These are phyloP conservation scores for Darevskia mixta DNA, from an alignment of 2,797 vertebrate genomes.

Conservation along the genomic window DNA sequence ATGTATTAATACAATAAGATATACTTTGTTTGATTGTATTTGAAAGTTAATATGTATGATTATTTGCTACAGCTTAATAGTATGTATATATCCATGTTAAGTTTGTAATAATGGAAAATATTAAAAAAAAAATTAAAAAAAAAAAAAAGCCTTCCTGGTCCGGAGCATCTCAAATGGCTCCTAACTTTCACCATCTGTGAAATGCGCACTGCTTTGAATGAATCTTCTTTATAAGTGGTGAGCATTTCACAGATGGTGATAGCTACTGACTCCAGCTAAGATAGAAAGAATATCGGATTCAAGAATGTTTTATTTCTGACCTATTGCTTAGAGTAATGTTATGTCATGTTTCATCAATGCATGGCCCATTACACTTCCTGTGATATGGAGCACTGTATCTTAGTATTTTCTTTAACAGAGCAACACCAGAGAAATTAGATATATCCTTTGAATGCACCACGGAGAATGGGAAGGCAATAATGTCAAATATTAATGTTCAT, in stretches of 20 bases:
- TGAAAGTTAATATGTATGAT: too few relatives aligned
- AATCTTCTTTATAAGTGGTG: slow-evolving; percentile 41
- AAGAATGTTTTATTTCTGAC: slow-evolving; percentile 54
- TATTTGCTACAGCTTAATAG: too few relatives aligned
- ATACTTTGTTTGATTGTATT: too few relatives aligned
- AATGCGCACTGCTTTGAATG: not conserved
- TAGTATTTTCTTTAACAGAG: slow-evolving; percentile 37
- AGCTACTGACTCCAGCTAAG: slow-evolving; percentile 24
- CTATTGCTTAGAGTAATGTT: slow-evolving; percentile 50
- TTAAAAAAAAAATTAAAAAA: too few relatives aligned
- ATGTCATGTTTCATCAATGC: slow-evolving; percentile 30
- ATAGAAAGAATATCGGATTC: slow-evolving; percentile 14
- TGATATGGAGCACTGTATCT: slow-evolving; percentile 19
- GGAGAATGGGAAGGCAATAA: slow-evolving; percentile 13
- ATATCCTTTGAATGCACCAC: not conserved
- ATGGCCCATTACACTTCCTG: not conserved
- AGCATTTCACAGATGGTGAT: slow-evolving; percentile 27
- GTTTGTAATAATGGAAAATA: too few relatives aligned
- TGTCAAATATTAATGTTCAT: not conserved
- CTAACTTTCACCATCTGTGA: not conserved
- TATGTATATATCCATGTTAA: too few relatives aligned
- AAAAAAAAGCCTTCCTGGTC: slow-evolving; percentile 6
- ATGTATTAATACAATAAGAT: too few relatives aligned
- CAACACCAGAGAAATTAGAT: not conserved
- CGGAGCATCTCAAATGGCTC: slow-evolving; percentile 30